Evolutionary conservation across 2,797 vertebrate species (phyloP).

Genomic region (Sylvia borin): DNA sequence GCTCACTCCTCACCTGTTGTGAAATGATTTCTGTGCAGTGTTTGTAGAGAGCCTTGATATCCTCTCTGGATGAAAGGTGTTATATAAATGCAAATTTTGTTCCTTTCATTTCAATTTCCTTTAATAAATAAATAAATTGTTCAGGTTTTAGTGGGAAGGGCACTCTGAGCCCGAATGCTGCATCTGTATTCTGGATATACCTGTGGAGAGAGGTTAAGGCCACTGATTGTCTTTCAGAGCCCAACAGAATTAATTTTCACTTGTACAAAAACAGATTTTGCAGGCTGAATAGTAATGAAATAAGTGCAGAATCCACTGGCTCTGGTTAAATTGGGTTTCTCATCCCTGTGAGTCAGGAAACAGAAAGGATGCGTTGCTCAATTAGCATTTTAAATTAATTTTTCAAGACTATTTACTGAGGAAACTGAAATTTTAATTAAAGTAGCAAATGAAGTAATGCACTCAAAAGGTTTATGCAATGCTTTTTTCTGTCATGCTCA

Average conservation of each 20-base stretch:
- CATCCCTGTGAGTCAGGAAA: conserved; percentile 42
- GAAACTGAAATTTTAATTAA: conserved; percentile 76
- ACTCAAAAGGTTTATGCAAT: conserved; percentile 35
- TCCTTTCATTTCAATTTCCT: conserved; percentile 23
- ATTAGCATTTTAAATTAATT: conserved; percentile 66
- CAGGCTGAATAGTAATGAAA: conserved; percentile 48
- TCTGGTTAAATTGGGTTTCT: conserved; percentile 21
- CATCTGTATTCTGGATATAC: conserved; percentile 41
- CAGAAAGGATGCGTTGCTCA: conserved; percentile 27
- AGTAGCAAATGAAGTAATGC: conserved; percentile 66
- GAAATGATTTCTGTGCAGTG: not conserved
- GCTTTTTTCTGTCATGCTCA: not conserved
- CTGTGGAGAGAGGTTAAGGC: conserved; percentile 16
- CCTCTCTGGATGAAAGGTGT: conserved; percentile 50
- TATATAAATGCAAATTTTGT: conserved; percentile 62
- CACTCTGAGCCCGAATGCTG: not conserved
- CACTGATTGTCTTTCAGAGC: conserved; percentile 57
- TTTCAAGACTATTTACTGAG: conserved; percentile 68
- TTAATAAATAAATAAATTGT: conserved; percentile 57
- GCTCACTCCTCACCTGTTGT: not conserved
- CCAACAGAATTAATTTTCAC: conserved; percentile 58
- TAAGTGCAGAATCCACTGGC: conserved; percentile 15
- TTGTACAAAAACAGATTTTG: conserved; percentile 19
- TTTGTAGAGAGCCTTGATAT: conserved; percentile 34
- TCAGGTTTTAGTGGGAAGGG: conserved; percentile 20